Percentiles rank a stretch among this genome's conserved stretches.
Conservation (phyloP, 2,113 vertebrate species). For the Baryphthengus martii region DNA sequence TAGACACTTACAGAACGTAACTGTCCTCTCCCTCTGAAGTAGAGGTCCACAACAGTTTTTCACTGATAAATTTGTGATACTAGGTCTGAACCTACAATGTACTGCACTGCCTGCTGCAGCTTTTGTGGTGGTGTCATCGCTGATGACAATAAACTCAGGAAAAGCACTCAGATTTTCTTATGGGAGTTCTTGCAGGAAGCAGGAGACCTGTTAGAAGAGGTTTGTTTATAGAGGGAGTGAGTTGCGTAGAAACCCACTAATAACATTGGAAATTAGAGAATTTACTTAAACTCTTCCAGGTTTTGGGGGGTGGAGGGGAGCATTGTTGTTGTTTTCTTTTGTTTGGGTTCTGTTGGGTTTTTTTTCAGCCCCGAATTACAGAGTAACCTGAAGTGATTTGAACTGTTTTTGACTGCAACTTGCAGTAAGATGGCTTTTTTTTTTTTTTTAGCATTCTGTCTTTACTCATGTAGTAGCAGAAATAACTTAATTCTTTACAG, state of each 20-base stretch:
- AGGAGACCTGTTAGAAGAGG: not conserved
- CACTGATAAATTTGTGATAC: not conserved
- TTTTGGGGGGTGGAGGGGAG: not conserved
- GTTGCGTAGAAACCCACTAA: not conserved
- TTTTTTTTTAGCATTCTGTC: not conserved
- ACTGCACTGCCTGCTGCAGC: not conserved
- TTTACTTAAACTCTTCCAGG: not conserved
- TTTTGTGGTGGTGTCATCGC: no score
- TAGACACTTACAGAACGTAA: not conserved
- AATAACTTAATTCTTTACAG: not conserved
- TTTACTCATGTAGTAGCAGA: not conserved
- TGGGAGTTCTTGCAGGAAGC: not conserved
- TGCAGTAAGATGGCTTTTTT: no score
- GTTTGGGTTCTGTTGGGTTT: not conserved
- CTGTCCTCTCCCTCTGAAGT: not conserved
- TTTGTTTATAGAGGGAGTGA: not conserved
- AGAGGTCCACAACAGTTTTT: not conserved
- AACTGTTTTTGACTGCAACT: not conserved
- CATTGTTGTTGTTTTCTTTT: not conserved
- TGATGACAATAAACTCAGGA: not conserved
- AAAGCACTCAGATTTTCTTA: not conserved
- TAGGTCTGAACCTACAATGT: not conserved
- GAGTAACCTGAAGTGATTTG: not conserved
- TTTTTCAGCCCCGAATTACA: not conserved
- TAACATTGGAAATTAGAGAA: not conserved